Percentiles rank a stretch among this genome's conserved stretches.
phyloP scores from a whole-genome alignment of 2,888 invertebrate genomes.

The Eilema depressum region DNA sequence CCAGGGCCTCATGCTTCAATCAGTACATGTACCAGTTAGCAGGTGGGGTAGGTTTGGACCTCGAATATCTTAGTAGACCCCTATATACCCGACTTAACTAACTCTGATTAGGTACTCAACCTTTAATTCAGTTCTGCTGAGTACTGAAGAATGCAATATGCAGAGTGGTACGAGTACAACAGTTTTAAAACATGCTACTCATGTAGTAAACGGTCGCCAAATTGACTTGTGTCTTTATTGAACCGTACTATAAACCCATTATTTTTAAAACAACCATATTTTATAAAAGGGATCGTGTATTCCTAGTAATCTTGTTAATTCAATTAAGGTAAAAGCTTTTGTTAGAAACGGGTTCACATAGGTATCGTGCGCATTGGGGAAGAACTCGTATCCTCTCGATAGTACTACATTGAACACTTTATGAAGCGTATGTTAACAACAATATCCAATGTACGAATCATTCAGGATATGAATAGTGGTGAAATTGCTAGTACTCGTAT shows the following conservation, averaged over 20 bases:
- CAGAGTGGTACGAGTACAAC: too few species aligned
- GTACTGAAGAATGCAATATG: not conserved
- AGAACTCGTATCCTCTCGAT: not conserved
- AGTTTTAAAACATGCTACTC: not conserved
- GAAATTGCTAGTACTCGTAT: too few species aligned
- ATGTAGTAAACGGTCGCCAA: not conserved
- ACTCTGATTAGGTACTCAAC: not conserved
- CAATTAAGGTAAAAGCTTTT: constrained; percentile 4
- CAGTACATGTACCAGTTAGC: too few species aligned
- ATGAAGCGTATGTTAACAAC: not conserved
- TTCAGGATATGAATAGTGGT: not conserved
- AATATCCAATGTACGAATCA: not conserved
- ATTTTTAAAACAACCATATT: not conserved
- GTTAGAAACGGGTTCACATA: not conserved
- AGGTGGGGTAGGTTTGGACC: too few species aligned
- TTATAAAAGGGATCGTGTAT: not conserved
- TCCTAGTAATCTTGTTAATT: constrained; percentile 1
- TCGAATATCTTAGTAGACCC: too few species aligned
- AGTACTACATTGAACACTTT: constrained; percentile 1
- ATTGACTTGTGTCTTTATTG: not conserved
- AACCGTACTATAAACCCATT: not conserved
- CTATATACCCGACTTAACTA: too few species aligned
- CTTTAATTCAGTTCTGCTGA: too few species aligned
- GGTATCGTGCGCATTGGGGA: not conserved
- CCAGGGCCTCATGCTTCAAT: too few species aligned